A percentile compares a stretch with the other conserved stretches of the same genome.
Conservation (phyloP, 2,797 vertebrate species). For the Vultur gryphus region DNA sequence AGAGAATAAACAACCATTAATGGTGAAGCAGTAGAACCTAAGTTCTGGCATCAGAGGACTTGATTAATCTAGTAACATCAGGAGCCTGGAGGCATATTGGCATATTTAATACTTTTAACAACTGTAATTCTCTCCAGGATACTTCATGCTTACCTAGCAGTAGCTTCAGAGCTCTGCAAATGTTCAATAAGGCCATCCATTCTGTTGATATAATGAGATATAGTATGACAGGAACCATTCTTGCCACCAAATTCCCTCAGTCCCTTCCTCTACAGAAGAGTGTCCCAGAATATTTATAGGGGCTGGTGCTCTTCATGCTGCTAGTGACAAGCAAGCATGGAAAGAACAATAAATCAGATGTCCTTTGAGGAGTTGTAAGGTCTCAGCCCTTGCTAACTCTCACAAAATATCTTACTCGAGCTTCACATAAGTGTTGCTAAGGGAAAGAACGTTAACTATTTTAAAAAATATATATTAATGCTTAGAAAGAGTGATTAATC, state of each 20-base stretch:
- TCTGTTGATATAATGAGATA: not conserved
- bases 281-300: not conserved
- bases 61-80: not conserved
- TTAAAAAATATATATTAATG: not conserved
- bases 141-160: not conserved
- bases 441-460: not conserved
- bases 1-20: not conserved
- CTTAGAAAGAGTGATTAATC: not conserved
- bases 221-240: not conserved
- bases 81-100: not conserved
- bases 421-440: not conserved
- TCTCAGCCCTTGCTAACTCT: not conserved
- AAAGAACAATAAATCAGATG: slow-evolving; percentile 1
- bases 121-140: not conserved
- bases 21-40: not conserved
- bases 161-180: not conserved
- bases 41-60: not conserved
- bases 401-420: not conserved
- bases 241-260: not conserved
- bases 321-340: not conserved
- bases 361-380: not conserved
- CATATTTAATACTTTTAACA: not conserved
- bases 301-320: not conserved
- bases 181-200: not conserved
- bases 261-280: not conserved